phyloP scores from a whole-genome alignment of 2,888 invertebrate species.

The Tinea trinotella region DNA sequence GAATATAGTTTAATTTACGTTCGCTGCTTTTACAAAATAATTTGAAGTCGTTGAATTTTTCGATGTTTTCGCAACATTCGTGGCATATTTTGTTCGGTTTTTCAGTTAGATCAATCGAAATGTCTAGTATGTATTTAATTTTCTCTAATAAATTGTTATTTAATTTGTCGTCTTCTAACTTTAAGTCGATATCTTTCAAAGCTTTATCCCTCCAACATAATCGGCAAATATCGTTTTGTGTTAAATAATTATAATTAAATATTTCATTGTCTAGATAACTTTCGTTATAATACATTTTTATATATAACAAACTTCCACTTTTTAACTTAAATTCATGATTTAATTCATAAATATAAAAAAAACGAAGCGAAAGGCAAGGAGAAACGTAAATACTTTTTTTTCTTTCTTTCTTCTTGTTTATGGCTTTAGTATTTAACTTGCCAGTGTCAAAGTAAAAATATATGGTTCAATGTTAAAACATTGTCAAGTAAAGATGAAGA shows the following conservation, averaged over 20 bases:
- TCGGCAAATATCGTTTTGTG: constrained; percentile 45
- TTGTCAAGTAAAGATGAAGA: too few species aligned
- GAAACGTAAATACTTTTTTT: not conserved
- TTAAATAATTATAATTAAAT: constrained; percentile 47
- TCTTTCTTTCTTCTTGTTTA: not conserved
- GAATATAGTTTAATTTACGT: constrained; percentile 35
- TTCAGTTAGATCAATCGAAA: constrained; percentile 33
- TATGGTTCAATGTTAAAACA: too few species aligned
- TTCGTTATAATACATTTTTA: constrained; percentile 2
- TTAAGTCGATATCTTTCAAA: not conserved
- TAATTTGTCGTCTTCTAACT: constrained; percentile 22
- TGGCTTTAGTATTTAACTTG: too few species aligned
- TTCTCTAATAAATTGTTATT: constrained; percentile 31
- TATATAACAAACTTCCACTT: not conserved
- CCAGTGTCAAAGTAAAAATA: too few species aligned
- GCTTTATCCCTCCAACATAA: constrained; percentile 48
- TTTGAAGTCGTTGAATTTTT: constrained; percentile 45
- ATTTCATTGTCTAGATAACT: constrained; percentile 27
- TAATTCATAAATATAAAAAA: not conserved
- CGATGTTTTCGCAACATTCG: constrained; percentile 38
- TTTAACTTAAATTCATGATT: not conserved
- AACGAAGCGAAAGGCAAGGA: not conserved
- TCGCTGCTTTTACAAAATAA: constrained; percentile 41
- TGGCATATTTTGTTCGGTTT: constrained; percentile 42
- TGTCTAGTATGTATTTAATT: constrained; percentile 41